Conservation (phyloP, 2,888 invertebrate species). For the Scaeva pyrastri region DNA sequence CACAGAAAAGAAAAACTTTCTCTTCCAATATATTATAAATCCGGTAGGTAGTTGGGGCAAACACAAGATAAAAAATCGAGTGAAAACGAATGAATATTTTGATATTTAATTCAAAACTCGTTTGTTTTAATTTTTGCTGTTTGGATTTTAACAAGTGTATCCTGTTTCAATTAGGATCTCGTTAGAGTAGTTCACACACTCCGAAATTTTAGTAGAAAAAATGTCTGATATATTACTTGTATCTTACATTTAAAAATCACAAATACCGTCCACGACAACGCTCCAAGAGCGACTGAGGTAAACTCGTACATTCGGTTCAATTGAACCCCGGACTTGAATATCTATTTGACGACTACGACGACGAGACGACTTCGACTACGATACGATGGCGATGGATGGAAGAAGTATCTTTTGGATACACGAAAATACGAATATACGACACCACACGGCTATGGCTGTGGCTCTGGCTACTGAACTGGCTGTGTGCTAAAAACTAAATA, state of each 20-base stretch:
- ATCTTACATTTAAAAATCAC: conserved; percentile 36
- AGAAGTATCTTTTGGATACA: conserved; percentile 66
- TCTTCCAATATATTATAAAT: conserved; percentile 43
- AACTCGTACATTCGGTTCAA: conserved; percentile 73
- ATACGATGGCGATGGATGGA: conserved; percentile 35
- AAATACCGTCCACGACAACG: conserved; percentile 82
- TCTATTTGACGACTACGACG: conserved; percentile 55
- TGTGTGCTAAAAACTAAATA: conserved; percentile 63
- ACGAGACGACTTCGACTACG: neutral
- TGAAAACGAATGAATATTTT: conserved; percentile 44
- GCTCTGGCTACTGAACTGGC: conserved; percentile 32
- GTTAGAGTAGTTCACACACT: conserved; percentile 35
- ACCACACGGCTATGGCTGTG: neutral
- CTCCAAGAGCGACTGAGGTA: conserved; percentile 83
- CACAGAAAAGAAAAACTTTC: conserved; percentile 61
- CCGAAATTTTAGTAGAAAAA: conserved; percentile 33
- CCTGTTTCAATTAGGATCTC: conserved; percentile 59
- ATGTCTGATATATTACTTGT: conserved; percentile 29
- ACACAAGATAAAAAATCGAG: neutral
- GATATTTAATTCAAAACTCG: conserved; percentile 38
- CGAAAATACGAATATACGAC: conserved; percentile 33
- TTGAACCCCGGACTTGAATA: conserved; percentile 71
- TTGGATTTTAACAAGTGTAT: conserved; percentile 22
- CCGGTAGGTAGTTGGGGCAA: conserved; percentile 29
- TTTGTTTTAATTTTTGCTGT: neutral